phyloP scores from a whole-genome alignment of 2,113 vertebrate genomes.

The Fregetta grallaria region DNA sequence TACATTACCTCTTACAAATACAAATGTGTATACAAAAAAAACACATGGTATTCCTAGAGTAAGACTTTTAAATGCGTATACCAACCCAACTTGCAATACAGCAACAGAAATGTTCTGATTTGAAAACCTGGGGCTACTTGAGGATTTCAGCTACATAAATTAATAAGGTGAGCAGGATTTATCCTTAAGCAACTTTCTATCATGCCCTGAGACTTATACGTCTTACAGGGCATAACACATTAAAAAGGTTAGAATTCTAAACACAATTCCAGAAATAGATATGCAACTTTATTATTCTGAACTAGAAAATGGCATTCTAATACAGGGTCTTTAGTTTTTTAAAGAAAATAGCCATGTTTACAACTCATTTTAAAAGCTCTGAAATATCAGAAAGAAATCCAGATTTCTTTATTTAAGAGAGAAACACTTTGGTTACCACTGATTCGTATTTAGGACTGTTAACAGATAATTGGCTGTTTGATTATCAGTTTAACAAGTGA shows the following conservation, averaged over 20 bases:
- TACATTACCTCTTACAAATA: not conserved
- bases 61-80: not conserved
- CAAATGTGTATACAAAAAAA: not conserved
- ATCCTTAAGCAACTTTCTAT: not conserved
- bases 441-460: not conserved
- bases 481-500: conserved; percentile 33
- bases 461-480: not conserved
- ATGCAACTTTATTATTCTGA: not conserved
- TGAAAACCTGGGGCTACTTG: not conserved
- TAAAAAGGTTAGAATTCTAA: not conserved
- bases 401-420: not conserved
- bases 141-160: not conserved
- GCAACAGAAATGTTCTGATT: not conserved
- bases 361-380: not conserved
- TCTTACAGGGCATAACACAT: not conserved
- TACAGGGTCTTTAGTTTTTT: not conserved
- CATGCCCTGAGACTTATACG: not conserved
- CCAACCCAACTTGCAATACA: not conserved
- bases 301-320: not conserved
- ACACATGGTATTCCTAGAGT: not conserved
- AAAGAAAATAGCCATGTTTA: not conserved
- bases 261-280: not conserved
- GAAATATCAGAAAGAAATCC: not conserved
- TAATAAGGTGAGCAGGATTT: not conserved
- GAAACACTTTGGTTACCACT: not conserved